A percentile compares a stretch with the other conserved stretches of the same genome.
Conservation (phyloP, 2,113 vertebrate species). For the Atherinomorus stipes region DNA sequence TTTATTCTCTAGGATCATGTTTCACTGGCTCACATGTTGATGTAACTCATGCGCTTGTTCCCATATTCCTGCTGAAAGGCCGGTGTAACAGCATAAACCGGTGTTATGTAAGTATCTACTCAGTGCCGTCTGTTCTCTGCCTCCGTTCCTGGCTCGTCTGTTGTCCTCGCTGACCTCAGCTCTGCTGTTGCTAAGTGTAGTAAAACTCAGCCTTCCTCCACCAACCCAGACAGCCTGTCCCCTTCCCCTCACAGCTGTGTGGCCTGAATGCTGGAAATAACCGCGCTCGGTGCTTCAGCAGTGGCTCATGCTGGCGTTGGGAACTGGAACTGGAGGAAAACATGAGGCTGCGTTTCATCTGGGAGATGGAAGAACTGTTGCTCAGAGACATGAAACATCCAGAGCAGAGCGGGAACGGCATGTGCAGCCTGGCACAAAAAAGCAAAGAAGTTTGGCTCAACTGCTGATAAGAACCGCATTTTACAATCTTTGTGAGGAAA, state of each 20-base stretch:
- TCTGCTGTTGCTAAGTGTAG: conserved; percentile 69
- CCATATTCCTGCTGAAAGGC: too few relatives aligned
- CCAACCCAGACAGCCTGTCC: conserved; percentile 70
- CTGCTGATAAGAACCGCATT: too few relatives aligned
- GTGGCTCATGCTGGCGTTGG: conserved; percentile 70
- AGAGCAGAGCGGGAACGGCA: not conserved
- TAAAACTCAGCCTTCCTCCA: conserved; percentile 64
- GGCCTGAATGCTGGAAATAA: conserved; percentile 82
- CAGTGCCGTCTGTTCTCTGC: conserved; percentile 3
- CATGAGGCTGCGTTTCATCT: conserved; percentile 17
- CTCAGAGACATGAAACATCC: conserved; percentile 6
- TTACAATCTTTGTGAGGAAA: too few relatives aligned
- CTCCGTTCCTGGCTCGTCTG: conserved; percentile 23
- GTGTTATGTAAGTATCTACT: too few relatives aligned
- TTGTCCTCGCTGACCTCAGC: conserved; percentile 70
- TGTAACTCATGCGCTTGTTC: too few relatives aligned
- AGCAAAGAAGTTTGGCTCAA: too few relatives aligned
- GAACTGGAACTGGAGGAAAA: conserved; percentile 18
- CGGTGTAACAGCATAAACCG: too few relatives aligned
- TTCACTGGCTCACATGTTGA: too few relatives aligned
- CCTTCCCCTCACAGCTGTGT: conserved; percentile 76
- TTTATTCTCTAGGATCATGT: too few relatives aligned
- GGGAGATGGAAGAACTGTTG: conserved; percentile 9
- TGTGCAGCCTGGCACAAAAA: too few relatives aligned
- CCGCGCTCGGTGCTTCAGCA: conserved; percentile 69